Evolutionary conservation across 2,888 invertebrate species (phyloP), one percentile per base, ranked within the genome.

Genomic region (Timandra comae): DNA sequence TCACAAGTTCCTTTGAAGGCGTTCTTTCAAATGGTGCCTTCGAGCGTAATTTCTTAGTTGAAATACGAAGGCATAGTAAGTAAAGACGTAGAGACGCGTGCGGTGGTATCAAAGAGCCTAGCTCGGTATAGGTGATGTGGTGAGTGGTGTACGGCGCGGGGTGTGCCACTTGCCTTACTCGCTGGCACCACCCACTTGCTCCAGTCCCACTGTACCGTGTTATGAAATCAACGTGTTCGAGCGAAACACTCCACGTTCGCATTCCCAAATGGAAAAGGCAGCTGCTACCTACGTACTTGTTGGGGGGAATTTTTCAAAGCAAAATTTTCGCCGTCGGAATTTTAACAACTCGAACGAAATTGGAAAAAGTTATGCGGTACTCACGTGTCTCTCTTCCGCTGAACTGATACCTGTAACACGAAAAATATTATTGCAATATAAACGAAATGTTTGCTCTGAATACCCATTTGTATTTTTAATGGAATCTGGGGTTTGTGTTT

Each of bases 141-240:
- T 16, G 16, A 60, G 67, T 68, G 67, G 51, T 38, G 26, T 38
- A 35, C 37, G 41, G 61, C 61, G 73, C 65, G 30, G 24, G 29
- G 46, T 68, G 74, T 59, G 67, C 66, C 72, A 75, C 74, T 77
- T 75, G 74, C 78, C 73, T 74, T 73, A n/a, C 71, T 73, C 16
- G 16, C 16, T 3, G 16, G 16, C 16, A 66, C 80, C 80, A 73
- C 84, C 82, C 80, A 79, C 84, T 82, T 80, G 79, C 79, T 78
- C 67, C 78, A 76, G 72, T 63, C 72, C 64, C 74, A 65, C 39
- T 40, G 38, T 38, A 67, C 68, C 71, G 72, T 78, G 82, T 84
- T 82, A 82, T 85, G 84, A 85, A 85, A 85, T 85, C 84, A 84
- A 78, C 84, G 84, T 80, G 84, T 80, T 81, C 74, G 76, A 81